Conservation (phyloP, 2,888 invertebrate genomes). For the Beris morrisii region DNA sequence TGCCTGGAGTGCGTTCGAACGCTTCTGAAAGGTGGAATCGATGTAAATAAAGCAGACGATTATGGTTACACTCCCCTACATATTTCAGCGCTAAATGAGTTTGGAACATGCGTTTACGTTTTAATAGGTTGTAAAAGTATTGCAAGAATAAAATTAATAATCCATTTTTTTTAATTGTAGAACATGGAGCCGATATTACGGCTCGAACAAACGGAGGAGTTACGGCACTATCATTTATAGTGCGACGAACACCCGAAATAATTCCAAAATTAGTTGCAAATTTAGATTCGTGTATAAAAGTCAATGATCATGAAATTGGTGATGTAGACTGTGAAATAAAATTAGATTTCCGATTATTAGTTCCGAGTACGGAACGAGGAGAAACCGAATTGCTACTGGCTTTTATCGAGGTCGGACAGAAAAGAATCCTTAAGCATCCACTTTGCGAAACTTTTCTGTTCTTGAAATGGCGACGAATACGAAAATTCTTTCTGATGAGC, state of each 20-base stretch:
- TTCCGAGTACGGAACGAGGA: slow-evolving; percentile 65
- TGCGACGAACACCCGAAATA: slow-evolving; percentile 81
- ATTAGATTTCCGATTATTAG: slow-evolving; percentile 64
- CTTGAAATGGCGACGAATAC: slow-evolving; percentile 79
- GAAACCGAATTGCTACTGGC: slow-evolving; percentile 72
- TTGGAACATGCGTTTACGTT: slow-evolving; percentile 72
- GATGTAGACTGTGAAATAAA: slow-evolving; percentile 84
- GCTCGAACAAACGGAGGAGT: slow-evolving; percentile 78
- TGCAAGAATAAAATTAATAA: neutral
- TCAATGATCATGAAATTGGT: slow-evolving; percentile 82
- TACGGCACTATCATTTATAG: slow-evolving; percentile 78
- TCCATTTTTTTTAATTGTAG: slow-evolving; percentile 47
- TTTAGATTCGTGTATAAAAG: slow-evolving; percentile 73
- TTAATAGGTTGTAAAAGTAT: slow-evolving; percentile 57
- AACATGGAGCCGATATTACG: slow-evolving; percentile 80
- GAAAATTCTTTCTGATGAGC: slow-evolving; percentile 80
- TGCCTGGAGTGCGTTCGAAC: slow-evolving; percentile 69
- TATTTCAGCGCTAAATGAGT: slow-evolving; percentile 81
- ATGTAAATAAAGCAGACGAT: slow-evolving; percentile 74
- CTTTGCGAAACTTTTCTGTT: slow-evolving; percentile 82
- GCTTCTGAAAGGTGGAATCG: slow-evolving; percentile 67
- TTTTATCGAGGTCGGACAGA: slow-evolving; percentile 78
- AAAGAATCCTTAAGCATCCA: slow-evolving; percentile 78
- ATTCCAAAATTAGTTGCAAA: slow-evolving; percentile 70
- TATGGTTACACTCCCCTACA: slow-evolving; percentile 85